Evolutionary conservation across 2,797 vertebrate genomes (phyloP), one percentile per base, ranked within the genome.

Genomic region (Enteromius treurensis): DNA sequence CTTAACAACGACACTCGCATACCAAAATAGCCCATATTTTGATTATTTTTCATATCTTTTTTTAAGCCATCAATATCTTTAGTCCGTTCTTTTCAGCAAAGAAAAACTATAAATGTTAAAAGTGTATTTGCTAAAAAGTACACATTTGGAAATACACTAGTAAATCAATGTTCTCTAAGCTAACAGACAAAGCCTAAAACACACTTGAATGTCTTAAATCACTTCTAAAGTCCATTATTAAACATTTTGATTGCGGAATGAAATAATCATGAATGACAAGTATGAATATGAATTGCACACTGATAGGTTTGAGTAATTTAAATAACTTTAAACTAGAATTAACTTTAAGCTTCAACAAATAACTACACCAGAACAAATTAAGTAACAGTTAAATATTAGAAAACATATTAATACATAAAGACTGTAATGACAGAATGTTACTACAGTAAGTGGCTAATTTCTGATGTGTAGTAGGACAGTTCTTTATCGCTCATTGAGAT

Each of bases 401-500:
- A 32, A 64, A 6, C 5, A 79, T 71, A 75, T 86, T 86, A 87
- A 88, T 90, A 88, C 79, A 77, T 47, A 58, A 75, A 81, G 64
- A 68, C 69, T 80, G 82, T 89, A 88, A 88, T 86, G 83, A 89
- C 83, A 75, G 86, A 76, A 85, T 80, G 80, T 86, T 89, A 82
- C 86, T 83, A 23, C 55, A 80, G 85, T 75, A 88, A 87, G 80
- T 80, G 51, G 77, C 79, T 89, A 85, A 89, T 88, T 87, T 84
- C 83, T 83, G 87, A 87, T 75, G 82, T 79, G 45, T 9, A 3
- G 14, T 75, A 88, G 76, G 67, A 64, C 77, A 70, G 74, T 84
- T 85, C 65, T 70, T 79, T 68, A 42, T 21, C 26, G 26, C 19
- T 37, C 26, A 81, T 21, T 74, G 29, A 26, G 53, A 65, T 64